These are phyloP conservation scores for Latrodectus hesperus DNA, from an alignment of 2,888 invertebrate species.

Conservation along the genomic window DNA sequence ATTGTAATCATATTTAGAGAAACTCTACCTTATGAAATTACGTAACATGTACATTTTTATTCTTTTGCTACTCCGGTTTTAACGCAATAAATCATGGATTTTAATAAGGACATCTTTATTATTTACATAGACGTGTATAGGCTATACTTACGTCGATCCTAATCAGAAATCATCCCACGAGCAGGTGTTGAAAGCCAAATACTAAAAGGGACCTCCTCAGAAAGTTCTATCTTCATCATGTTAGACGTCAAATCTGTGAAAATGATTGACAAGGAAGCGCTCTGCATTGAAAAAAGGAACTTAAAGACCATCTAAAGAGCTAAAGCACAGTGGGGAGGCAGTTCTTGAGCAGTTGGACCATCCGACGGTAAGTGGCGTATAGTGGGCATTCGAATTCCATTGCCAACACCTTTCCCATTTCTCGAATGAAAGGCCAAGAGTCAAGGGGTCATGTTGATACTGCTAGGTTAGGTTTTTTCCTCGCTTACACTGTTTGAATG, in stretches of 20 bases:
- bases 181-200: slow-evolving; percentile 49
- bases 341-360: slow-evolving; percentile 9
- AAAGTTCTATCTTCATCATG: slow-evolving; percentile 35
- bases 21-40: too few species aligned
- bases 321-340: slow-evolving; percentile 51
- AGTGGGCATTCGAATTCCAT: slow-evolving; percentile 47
- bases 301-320: slow-evolving; percentile 25
- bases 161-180: background rate
- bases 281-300: slow-evolving; percentile 20
- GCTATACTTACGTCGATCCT: too few species aligned
- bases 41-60: too few species aligned
- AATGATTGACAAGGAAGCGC: slow-evolving; percentile 49
- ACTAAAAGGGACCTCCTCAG: slow-evolving; percentile 12
- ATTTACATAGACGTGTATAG: background rate
- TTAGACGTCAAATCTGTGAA: slow-evolving; percentile 25
- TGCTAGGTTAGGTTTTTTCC: slow-evolving; percentile 12
- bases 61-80: too few species aligned
- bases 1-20: too few species aligned
- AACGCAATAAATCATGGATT: background rate
- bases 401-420: slow-evolving; percentile 18
- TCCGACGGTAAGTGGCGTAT: slow-evolving; percentile 52
- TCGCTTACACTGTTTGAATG: slow-evolving; percentile 22
- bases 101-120: background rate
- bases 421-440: slow-evolving; percentile 10
- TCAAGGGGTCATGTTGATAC: slow-evolving; percentile 52